Percentiles rank a stretch among this genome's conserved stretches.
Evolutionary conservation across 2,113 vertebrate genomes (phyloP).

Genomic region (Oceanodroma tethys): DNA sequence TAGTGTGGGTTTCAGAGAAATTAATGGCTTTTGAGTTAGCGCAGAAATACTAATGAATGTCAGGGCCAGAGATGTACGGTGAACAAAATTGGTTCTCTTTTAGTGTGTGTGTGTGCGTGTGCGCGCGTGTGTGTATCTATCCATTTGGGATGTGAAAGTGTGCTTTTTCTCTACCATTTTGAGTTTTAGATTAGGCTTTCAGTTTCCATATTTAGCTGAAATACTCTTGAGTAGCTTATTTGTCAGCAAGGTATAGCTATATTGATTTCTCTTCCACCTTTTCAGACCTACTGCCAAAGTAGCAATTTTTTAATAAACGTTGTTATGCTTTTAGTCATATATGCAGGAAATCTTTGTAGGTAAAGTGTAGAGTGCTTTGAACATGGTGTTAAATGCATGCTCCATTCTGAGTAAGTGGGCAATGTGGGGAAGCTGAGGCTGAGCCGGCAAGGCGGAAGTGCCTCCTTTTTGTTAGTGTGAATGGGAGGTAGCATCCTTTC

Average conservation of each 20-base stretch:
- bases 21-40: slow-evolving; percentile 76
- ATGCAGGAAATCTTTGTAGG: background rate
- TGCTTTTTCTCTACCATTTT: slow-evolving; percentile 45
- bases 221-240: background rate
- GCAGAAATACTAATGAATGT: slow-evolving; percentile 76
- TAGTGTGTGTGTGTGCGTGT: background rate
- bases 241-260: background rate
- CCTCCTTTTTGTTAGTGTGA: background rate
- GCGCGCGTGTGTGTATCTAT: background rate
- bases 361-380: background rate
- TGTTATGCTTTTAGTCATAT: background rate
- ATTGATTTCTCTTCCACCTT: slow-evolving; percentile 6
- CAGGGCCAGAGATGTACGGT: slow-evolving; percentile 49
- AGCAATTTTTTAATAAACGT: background rate
- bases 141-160: background rate
- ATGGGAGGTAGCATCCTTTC: background rate
- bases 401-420: background rate
- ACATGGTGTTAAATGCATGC: background rate
- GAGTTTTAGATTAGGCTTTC: slow-evolving; percentile 28
- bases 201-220: slow-evolving; percentile 12
- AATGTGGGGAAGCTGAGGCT: background rate
- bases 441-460: background rate
- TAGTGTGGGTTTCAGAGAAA: slow-evolving; percentile 74
- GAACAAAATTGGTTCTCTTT: slow-evolving; percentile 60
- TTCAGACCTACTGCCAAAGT: background rate